Conservation (phyloP, 1,140 invertebrate species). For the Hetaerina americana region DNA sequence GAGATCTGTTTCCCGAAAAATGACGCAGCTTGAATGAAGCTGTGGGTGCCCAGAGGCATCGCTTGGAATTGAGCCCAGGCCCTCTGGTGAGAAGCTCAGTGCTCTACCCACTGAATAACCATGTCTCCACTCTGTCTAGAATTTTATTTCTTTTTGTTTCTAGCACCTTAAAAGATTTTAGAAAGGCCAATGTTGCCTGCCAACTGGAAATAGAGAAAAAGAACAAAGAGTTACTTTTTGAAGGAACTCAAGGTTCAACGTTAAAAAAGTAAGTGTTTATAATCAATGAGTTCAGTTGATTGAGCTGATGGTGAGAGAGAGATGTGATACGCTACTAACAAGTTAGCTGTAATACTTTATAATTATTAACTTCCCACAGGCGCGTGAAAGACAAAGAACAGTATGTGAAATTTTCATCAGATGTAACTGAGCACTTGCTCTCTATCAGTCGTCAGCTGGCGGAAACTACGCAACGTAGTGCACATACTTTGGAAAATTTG, state of each 20-base stretch:
- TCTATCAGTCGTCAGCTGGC: constrained; percentile 72
- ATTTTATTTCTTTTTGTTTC: too few relatives aligned
- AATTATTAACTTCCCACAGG: constrained; percentile 10
- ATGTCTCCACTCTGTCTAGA: too few relatives aligned
- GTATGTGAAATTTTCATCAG: constrained; percentile 47
- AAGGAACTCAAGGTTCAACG: constrained; percentile 42
- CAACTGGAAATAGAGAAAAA: constrained; percentile 60
- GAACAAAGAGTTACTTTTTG: constrained; percentile 52
- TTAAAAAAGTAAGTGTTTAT: constrained; percentile 29
- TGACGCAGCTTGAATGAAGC: too few relatives aligned
- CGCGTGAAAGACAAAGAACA: constrained; percentile 46
- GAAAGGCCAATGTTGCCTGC: constrained; percentile 59
- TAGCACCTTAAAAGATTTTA: constrained; percentile 55
- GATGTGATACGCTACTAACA: not conserved
- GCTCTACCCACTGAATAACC: too few relatives aligned
- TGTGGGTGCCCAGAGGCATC: too few relatives aligned
- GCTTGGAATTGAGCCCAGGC: too few relatives aligned
- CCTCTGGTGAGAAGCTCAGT: too few relatives aligned
- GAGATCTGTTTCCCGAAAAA: too few relatives aligned
- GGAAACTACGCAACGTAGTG: constrained; percentile 73
- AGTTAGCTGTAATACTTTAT: not conserved
- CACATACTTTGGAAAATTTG: constrained; percentile 68
- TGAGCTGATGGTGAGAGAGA: not conserved
- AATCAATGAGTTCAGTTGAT: not conserved
- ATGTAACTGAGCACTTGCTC: constrained; percentile 69